Evolutionary conservation across 1,140 invertebrate genomes (phyloP), one percentile per base, ranked within the genome.

Genomic region (Diorhabda carinulata): DNA sequence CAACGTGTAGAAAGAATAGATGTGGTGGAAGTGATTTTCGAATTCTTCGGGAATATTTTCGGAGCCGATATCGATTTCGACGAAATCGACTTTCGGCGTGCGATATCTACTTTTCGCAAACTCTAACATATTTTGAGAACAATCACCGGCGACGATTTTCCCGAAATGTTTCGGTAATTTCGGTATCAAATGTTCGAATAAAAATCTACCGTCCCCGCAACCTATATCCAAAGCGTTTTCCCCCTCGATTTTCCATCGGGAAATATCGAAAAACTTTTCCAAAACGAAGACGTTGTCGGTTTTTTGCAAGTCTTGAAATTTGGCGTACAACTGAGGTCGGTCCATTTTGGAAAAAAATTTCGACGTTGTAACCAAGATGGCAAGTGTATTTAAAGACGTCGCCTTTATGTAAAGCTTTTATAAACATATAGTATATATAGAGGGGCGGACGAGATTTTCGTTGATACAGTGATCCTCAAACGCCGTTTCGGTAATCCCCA

Each of bases 1-100:
- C 1, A 94, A 81, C 71, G 92, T 91, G 76, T 93, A 92, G 74
- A 94, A 93, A 0, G 92, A 94, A 62, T 92, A 87, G 2, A 87
- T 86, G 74, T 92, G 91, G 70, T 90, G 84, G 72, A 90, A 93
- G 44, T 80, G 78, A n/a, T 80, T 84, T 7, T 80, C 73, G 69
- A 85, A 71, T 10, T 86, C 77, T 2, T 78, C 78, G 0, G 86
- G 84, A 57, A 88, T 74, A 0, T 86, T 77, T 3, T 78, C 76
- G 2, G 79, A 70, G 52, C 86, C 85, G 60, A 94, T 90, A 74
- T 94, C 89, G 67, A 92, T 77, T 41, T 87, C 81, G 2, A 83
- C 76, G 76, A 92, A 95, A 3, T 83, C 80, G 2, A 89, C 79
- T 66, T 83, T 73, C 9, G 81, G 79, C 58, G 84, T 76, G 0